Evolutionary conservation across 2,888 invertebrate genomes (phyloP).

Genomic region (Acronicta psi): DNA sequence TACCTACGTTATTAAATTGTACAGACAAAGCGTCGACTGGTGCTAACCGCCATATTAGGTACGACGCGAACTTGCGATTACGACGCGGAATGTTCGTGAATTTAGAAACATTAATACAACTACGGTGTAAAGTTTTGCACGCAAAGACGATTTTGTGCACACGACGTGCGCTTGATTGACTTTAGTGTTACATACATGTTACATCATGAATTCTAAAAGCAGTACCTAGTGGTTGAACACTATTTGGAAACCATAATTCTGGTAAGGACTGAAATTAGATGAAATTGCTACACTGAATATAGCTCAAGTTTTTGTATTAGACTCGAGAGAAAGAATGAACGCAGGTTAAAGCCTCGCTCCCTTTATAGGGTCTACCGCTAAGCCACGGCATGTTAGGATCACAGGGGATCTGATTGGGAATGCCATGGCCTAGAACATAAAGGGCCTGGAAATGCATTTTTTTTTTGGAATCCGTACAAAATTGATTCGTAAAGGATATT

Average conservation of each 20-base stretch:
- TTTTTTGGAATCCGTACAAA: no score
- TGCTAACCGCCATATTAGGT: slow-evolving; percentile 31
- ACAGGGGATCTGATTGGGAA: no score
- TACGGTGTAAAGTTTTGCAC: slow-evolving; percentile 33
- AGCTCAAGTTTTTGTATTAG: no score
- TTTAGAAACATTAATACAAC: slow-evolving; percentile 24
- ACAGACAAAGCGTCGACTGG: slow-evolving; percentile 12
- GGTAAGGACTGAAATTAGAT: background rate
- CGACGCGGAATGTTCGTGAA: slow-evolving; percentile 35
- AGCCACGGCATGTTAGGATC: no score
- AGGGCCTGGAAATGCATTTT: no score
- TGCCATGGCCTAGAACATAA: no score
- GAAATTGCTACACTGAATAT: background rate
- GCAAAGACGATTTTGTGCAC: slow-evolving; percentile 48
- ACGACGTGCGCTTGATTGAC: slow-evolving; percentile 41
- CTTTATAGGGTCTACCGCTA: no score
- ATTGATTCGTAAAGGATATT: no score
- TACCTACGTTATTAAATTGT: slow-evolving; percentile 9
- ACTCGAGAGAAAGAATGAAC: no score
- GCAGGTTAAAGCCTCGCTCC: no score
- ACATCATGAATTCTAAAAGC: slow-evolving; percentile 10
- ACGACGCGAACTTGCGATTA: slow-evolving; percentile 35
- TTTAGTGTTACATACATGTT: slow-evolving; percentile 19
- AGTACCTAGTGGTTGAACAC: slow-evolving; percentile 4
- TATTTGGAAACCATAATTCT: background rate